Conservation (phyloP, 2,113 vertebrate genomes). For the Hemibagrus wyckioides region DNA sequence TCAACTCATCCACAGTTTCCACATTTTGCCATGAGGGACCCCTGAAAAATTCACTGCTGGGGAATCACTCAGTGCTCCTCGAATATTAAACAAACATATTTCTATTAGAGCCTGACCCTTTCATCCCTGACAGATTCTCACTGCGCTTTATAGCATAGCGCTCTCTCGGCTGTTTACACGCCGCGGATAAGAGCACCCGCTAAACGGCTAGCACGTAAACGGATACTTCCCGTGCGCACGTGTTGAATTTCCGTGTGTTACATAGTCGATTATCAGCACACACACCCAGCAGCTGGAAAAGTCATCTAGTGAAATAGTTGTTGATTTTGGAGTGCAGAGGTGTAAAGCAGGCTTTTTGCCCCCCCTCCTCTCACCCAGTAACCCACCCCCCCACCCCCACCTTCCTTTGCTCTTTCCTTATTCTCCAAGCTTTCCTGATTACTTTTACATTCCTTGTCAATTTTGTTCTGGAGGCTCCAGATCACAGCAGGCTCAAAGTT, state of each 20-base stretch:
- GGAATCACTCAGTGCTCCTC: too few species aligned
- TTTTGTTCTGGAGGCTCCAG: constrained; percentile 44
- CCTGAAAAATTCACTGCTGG: too few species aligned
- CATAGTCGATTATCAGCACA: neutral
- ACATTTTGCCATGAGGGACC: neutral
- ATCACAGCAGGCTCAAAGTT: constrained; percentile 40
- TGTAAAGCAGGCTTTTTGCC: constrained; percentile 51
- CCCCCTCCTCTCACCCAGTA: too few species aligned
- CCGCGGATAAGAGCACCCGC: neutral
- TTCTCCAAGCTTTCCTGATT: constrained; percentile 46
- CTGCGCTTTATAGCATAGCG: too few species aligned
- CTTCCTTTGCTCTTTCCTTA: neutral
- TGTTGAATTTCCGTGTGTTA: neutral
- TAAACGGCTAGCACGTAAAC: neutral
- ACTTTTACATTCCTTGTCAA: constrained; percentile 62
- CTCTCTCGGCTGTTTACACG: neutral
- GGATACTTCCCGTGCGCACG: neutral
- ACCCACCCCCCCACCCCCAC: neutral
- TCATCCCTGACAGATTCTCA: too few species aligned
- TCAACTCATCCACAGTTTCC: neutral
- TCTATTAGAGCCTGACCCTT: too few species aligned
- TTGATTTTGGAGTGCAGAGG: constrained; percentile 59
- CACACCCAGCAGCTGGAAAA: constrained; percentile 56
- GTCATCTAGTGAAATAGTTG: constrained; percentile 52
- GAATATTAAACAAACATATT: too few species aligned